Percentiles rank a stretch among this genome's conserved stretches.
Evolutionary conservation across 92 coral and sea anemone genomes (phyloP).

Genomic region (Bergia puertoricense): DNA sequence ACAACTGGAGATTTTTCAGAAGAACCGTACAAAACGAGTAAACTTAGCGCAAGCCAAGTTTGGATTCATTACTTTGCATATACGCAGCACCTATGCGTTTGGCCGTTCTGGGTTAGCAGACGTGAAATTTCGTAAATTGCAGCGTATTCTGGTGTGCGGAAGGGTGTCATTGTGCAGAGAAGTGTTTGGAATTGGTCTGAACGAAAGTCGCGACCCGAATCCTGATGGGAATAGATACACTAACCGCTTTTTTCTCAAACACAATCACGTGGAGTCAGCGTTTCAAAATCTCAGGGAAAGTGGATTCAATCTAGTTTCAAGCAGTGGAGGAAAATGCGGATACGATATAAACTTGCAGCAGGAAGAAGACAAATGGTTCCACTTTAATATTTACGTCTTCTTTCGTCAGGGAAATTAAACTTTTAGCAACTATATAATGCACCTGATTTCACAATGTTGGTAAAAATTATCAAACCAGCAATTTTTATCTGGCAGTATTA

Average conservation of each 20-base stretch:
- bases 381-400: slow-evolving; percentile 78
- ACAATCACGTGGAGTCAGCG: slow-evolving; percentile 85
- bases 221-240: slow-evolving; percentile 81
- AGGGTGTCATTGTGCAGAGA: slow-evolving; percentile 85
- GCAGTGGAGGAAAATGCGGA: slow-evolving; percentile 81
- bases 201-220: slow-evolving; percentile 86
- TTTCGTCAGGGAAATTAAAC: slow-evolving; percentile 50
- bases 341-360: slow-evolving; percentile 49
- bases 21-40: slow-evolving; percentile 48
- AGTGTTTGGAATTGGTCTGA: slow-evolving; percentile 80
- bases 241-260: slow-evolving; percentile 87
- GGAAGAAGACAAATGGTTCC: slow-evolving; percentile 91
- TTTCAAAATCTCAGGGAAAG: slow-evolving; percentile 72
- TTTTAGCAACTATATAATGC: slow-evolving; percentile 3
- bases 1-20: slow-evolving; percentile 66
- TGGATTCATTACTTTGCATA: slow-evolving; percentile 84
- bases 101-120: slow-evolving; percentile 88
- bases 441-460: neutral
- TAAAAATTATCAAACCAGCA: neutral
- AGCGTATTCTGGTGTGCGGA: slow-evolving; percentile 85
- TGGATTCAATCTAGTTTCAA: slow-evolving; percentile 72
- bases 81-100: slow-evolving; percentile 84
- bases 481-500: neutral
- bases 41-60: slow-evolving; percentile 58
- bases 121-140: slow-evolving; percentile 86